Conservation (phyloP, 2,797 vertebrate species). For the Enteromius mattozi region DNA sequence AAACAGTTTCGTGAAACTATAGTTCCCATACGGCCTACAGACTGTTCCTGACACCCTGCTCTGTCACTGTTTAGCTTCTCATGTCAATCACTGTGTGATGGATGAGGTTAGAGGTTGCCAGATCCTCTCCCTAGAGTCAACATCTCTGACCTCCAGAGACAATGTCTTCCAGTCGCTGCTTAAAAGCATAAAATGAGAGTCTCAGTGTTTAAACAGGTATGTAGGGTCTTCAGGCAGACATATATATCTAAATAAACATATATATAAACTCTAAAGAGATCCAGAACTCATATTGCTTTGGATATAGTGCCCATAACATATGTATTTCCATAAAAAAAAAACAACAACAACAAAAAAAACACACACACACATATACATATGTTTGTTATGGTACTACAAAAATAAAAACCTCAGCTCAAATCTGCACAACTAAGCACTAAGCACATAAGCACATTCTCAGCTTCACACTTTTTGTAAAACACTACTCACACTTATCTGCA, state of each 20-base stretch:
- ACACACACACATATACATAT: no score
- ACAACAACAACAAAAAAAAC: no score
- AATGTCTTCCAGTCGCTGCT: constrained; percentile 8
- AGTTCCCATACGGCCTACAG: constrained; percentile 66
- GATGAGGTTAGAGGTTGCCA: constrained; percentile 84
- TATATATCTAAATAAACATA: neutral
- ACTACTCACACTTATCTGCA: no score
- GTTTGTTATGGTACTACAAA: no score
- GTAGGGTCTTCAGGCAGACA: neutral
- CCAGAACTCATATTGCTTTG: neutral
- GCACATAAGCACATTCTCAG: no score
- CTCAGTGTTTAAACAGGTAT: neutral
- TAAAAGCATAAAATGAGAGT: constrained; percentile 46
- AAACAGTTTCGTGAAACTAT: constrained; percentile 62
- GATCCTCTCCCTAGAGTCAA: constrained; percentile 79
- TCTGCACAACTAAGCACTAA: no score
- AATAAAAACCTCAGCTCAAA: no score
- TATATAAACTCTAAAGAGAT: neutral
- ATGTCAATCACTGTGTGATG: constrained; percentile 84
- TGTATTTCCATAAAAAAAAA: no score
- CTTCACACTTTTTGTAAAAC: no score
- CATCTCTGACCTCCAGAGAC: constrained; percentile 72
- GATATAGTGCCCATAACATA: neutral
- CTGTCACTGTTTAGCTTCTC: constrained; percentile 81
- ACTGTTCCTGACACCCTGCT: constrained; percentile 57